These are phyloP conservation scores for Gavia stellata DNA, from an alignment of 2,113 vertebrate genomes.

Conservation along the genomic window DNA sequence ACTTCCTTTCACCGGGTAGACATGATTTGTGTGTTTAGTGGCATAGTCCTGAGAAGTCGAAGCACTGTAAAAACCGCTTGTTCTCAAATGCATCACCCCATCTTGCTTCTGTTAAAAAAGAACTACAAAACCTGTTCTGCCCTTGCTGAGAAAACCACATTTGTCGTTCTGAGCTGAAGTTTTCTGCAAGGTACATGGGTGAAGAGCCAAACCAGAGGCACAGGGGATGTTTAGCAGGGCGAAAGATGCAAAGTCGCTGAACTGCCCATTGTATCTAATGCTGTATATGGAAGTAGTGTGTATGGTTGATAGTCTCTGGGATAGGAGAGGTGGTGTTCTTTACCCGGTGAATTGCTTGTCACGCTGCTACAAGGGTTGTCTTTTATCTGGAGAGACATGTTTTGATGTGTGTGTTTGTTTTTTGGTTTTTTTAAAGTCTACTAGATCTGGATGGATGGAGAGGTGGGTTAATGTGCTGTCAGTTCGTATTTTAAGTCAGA, in stretches of 20 bases:
- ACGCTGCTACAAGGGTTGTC: neutral
- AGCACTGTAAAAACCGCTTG: neutral
- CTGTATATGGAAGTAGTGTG: neutral
- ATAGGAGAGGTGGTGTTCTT: neutral
- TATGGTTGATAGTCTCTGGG: neutral
- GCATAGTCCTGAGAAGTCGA: neutral
- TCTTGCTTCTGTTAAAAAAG: neutral
- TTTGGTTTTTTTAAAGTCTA: neutral
- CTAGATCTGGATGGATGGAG: neutral
- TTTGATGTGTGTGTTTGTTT: neutral
- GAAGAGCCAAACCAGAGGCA: neutral
- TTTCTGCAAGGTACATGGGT: neutral
- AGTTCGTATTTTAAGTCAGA: neutral
- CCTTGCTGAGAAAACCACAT: neutral
- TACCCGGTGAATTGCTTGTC: slow-evolving; percentile 38
- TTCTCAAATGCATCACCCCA: neutral
- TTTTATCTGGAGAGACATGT: neutral
- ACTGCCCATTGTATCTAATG: neutral
- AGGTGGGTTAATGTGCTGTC: slow-evolving; percentile 24
- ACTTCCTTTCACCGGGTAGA: neutral
- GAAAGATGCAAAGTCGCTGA: neutral
- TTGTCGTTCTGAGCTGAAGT: neutral
- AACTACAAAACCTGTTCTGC: neutral
- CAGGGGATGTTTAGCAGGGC: neutral
- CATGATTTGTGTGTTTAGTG: neutral